Conservation (phyloP, 2,797 vertebrate species). For the Cuniculus paca region DNA sequence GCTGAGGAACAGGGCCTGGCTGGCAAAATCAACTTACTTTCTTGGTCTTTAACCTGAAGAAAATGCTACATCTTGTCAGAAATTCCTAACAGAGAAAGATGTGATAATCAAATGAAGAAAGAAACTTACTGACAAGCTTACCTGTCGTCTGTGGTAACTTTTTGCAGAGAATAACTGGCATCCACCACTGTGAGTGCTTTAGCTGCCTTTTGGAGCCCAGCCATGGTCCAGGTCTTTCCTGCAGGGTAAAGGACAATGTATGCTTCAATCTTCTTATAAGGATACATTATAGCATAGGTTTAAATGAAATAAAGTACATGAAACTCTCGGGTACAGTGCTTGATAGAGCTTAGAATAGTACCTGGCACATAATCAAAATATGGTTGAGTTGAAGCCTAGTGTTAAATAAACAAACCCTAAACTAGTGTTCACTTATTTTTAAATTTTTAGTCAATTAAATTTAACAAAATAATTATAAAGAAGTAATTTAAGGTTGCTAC, state of each 20-base stretch:
- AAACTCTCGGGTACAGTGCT: not conserved
- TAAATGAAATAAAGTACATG: not conserved
- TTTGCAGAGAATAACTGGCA: not conserved
- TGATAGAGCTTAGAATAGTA: slow-evolving; percentile 21
- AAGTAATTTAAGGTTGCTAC: not conserved
- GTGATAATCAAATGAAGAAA: not conserved
- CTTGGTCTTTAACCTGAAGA: slow-evolving; percentile 71
- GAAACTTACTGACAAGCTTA: not conserved
- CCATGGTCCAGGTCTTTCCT: not conserved
- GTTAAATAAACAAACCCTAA: not conserved
- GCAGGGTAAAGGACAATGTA: not conserved
- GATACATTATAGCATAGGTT: not conserved
- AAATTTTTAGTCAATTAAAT: not conserved
- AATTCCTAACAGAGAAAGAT: slow-evolving; percentile 11
- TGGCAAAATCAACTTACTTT: slow-evolving; percentile 62
- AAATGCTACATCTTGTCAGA: slow-evolving; percentile 66
- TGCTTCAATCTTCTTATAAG: slow-evolving; percentile 4
- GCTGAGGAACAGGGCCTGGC: slow-evolving; percentile 65
- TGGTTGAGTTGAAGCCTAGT: not conserved
- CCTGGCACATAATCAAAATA: not conserved
- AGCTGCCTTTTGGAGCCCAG: not conserved
- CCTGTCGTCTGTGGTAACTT: slow-evolving; percentile 17
- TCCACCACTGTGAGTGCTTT: not conserved
- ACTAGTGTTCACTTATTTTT: not conserved
- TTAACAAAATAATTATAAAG: slow-evolving; percentile 22